Conservation (phyloP, 2,888 invertebrate species). For the Orthosia cruda region DNA sequence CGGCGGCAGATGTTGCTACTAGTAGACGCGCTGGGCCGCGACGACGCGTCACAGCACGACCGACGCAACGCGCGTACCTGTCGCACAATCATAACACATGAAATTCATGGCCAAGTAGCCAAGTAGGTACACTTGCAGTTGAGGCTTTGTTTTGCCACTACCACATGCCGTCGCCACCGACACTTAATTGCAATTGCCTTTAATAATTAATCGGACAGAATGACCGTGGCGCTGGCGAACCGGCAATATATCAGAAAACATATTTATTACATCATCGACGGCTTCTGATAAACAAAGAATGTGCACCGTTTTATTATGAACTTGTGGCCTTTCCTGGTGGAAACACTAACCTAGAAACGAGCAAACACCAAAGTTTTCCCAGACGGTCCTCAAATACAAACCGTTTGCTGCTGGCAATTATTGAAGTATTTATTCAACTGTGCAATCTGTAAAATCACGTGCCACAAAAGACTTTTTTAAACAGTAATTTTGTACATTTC, state of each 20-base stretch:
- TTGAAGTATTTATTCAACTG: conserved; percentile 45
- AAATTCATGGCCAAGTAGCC: conserved; percentile 73
- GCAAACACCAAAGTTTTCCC: conserved; percentile 16
- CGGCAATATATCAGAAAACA: conserved; percentile 76
- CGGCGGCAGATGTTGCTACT: conserved; percentile 75
- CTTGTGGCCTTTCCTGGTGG: background rate
- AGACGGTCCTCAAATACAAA: conserved; percentile 41
- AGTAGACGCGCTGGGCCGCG: conserved; percentile 55
- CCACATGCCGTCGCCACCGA: conserved; percentile 71
- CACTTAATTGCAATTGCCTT: conserved; percentile 77
- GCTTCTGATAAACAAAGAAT: conserved; percentile 37
- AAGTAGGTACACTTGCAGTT: conserved; percentile 67
- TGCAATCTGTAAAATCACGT: conserved; percentile 24
- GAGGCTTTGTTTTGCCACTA: conserved; percentile 73
- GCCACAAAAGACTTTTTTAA: conserved; percentile 13
- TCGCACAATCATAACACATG: conserved; percentile 77
- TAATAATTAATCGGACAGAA: conserved; percentile 75
- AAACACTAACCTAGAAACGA: conserved; percentile 31
- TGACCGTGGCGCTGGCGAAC: conserved; percentile 59
- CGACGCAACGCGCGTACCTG: conserved; percentile 27
- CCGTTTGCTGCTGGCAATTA: conserved; percentile 21
- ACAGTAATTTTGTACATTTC: conserved; percentile 11
- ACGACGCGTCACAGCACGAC: conserved; percentile 33
- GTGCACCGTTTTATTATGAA: conserved; percentile 5
- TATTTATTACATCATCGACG: conserved; percentile 72